Evolutionary conservation across 2,113 vertebrate genomes (phyloP).

Genomic region (Takifugu flavidus): DNA sequence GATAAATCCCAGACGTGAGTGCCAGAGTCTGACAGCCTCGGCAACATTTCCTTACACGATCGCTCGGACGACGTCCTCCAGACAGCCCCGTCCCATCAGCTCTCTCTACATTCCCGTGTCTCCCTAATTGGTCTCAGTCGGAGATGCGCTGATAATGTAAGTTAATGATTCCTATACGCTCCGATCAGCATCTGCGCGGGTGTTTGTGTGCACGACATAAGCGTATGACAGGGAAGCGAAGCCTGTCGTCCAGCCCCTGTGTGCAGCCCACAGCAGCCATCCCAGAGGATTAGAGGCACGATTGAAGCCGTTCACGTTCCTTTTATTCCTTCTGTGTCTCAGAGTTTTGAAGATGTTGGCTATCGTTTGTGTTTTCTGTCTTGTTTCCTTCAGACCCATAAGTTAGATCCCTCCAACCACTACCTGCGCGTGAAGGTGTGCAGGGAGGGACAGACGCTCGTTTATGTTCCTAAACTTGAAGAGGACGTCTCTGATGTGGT

Average conservation of each 20-base stretch:
- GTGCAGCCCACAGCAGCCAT: slow-evolving; percentile 8
- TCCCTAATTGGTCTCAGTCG: slow-evolving; percentile 24
- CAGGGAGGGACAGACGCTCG: slow-evolving; percentile 77
- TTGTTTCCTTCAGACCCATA: slow-evolving; percentile 74
- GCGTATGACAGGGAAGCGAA: slow-evolving; percentile 43
- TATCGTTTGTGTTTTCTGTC: not conserved
- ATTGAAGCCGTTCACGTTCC: too few species aligned
- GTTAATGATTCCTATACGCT: slow-evolving; percentile 22
- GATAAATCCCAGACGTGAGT: slow-evolving; percentile 1
- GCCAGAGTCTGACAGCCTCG: not conserved
- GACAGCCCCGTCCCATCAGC: not conserved
- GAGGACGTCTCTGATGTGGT: slow-evolving; percentile 96
- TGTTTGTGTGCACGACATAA: slow-evolving; percentile 7
- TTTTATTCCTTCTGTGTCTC: too few species aligned
- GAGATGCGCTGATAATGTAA: slow-evolving; percentile 18
- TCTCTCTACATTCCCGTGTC: slow-evolving; percentile 1
- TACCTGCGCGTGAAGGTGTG: slow-evolving; percentile 89
- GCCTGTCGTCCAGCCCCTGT: slow-evolving; percentile 22
- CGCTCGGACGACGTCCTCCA: not conserved
- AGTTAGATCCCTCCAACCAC: slow-evolving; percentile 80
- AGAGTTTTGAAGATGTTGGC: too few species aligned
- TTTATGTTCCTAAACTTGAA: slow-evolving; percentile 84
- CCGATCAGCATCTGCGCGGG: slow-evolving; percentile 1
- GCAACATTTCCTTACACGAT: not conserved
- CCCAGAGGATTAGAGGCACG: too few species aligned